Base-by-base conservation (phyloP, 1,140 invertebrate genomes). In the Conopomorpha cramerella region DNA sequence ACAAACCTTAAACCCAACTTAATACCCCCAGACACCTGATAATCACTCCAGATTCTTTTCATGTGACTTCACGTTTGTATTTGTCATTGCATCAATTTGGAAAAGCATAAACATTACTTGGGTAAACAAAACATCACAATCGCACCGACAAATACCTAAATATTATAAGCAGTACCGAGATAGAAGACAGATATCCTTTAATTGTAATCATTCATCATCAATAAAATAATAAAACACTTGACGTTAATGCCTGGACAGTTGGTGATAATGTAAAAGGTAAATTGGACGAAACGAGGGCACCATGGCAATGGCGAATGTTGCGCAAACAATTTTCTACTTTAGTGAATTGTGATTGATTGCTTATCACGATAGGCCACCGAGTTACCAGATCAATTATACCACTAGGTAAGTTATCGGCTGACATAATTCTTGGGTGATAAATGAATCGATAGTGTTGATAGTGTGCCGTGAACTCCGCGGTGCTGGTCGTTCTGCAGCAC, bases 261-360 rank as follows among this genome's bases (percentile, higher is more conserved):
- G 4, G 13, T 13, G 49, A 51, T 49, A 52, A 52, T 45, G 49
- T 39, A n/a, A n/a, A 33, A 42, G 47, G 41, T 49, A 58, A 60
- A 63, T 51, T 41, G 56, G 48, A 38, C 39, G 27, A 43, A 62
- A 57, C 25, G 39, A 32, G 48, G 49, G 44, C 44, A 50, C 31
- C 31, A 29, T 14, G 18, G 34, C 36, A 34, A 16, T 11, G 11
- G 6, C 11, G 34, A 41, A 29, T 13, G 38, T 52, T 55, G 44
- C 51, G 58, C 52, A 63, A 59, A 58, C 49, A 51, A 17, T 19
- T n/a, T n/a, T n/a, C n/a, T n/a, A n/a, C n/a, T n/a, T n/a, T 19
- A 23, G 36, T 62, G 61, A 60, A 58, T 54, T 49, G 45, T 55
- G 57, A 65, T 60, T 61, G 56, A 55, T 63, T 57, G 52, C 47